A percentile compares a stretch with the other conserved stretches of the same genome.
Conservation (phyloP, 2,797 vertebrate species). For the Anableps anableps region DNA sequence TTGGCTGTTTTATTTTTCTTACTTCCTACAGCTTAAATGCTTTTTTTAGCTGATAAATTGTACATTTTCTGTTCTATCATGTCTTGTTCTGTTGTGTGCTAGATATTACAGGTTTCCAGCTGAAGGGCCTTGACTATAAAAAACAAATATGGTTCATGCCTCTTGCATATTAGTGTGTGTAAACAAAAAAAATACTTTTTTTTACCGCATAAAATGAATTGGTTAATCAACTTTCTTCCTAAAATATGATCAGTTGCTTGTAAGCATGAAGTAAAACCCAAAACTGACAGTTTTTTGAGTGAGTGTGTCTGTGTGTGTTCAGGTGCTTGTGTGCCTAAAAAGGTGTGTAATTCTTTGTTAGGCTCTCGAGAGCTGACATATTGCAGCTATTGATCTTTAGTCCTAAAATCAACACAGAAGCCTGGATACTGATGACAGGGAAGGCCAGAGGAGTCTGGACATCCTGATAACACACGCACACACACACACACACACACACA, state of each 20-base stretch:
- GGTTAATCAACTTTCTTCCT: not conserved
- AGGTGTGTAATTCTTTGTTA: conserved; percentile 80
- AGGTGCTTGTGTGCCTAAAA: conserved; percentile 80
- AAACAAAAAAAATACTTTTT: not conserved
- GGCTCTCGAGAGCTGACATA: conserved; percentile 85
- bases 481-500: no score
- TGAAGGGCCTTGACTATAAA: not conserved
- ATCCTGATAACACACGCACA: conserved; percentile 64
- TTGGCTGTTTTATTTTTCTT: not conserved
- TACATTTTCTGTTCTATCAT: not conserved
- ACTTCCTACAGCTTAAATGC: not conserved
- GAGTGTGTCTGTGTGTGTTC: conserved; percentile 58
- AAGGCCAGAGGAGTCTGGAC: conserved; percentile 62
- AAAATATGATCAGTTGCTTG: not conserved
- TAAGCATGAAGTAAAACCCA: not conserved
- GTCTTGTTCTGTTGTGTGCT: not conserved
- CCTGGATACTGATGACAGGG: conserved; percentile 75
- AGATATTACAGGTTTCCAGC: not conserved
- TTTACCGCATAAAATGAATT: not conserved
- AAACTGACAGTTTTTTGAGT: not conserved
- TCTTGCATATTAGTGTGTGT: not conserved
- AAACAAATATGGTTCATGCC: not conserved
- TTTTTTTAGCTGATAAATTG: not conserved
- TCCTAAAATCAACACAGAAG: conserved; percentile 81
- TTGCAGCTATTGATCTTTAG: conserved; percentile 90